Percentiles rank a stretch among this genome's conserved stretches.
Conservation (phyloP, 2,113 vertebrate species). For the Bettongia penicillata region DNA sequence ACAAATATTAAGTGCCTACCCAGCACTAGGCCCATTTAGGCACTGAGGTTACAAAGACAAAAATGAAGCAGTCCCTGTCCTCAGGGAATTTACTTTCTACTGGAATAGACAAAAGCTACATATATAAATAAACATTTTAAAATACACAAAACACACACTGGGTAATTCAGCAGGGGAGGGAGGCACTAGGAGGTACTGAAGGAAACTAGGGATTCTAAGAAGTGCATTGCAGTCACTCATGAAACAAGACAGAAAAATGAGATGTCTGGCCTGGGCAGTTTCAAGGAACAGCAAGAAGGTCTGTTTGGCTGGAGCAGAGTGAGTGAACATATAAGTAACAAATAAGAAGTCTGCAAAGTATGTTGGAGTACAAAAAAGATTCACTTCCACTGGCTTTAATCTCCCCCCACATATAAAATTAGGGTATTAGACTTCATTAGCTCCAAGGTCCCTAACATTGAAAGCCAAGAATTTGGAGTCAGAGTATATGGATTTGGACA, state of each 20-base stretch:
- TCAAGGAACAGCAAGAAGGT: not conserved
- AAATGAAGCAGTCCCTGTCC: not conserved
- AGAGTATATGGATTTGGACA: not conserved
- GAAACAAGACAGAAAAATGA: not conserved
- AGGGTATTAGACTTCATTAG: conserved; percentile 1
- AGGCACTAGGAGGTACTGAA: not conserved
- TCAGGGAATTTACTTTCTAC: not conserved
- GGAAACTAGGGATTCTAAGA: not conserved
- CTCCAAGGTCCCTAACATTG: not conserved
- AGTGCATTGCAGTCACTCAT: not conserved
- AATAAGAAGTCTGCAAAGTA: not conserved
- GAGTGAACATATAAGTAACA: not conserved
- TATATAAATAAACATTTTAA: not conserved
- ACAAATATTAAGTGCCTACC: not conserved
- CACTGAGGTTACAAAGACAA: not conserved
- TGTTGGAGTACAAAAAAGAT: not conserved
- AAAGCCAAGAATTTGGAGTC: not conserved
- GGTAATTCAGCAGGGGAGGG: not conserved
- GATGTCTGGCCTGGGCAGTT: not conserved
- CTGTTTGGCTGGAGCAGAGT: not conserved
- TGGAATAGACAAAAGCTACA: not conserved
- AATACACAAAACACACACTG: not conserved
- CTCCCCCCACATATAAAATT: conserved; percentile 7
- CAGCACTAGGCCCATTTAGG: not conserved
- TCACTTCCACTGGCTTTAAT: not conserved